Evolutionary conservation across 2,797 vertebrate genomes (phyloP), one percentile per base, ranked within the genome.

Genomic region (Geotrypetes seraphini): DNA sequence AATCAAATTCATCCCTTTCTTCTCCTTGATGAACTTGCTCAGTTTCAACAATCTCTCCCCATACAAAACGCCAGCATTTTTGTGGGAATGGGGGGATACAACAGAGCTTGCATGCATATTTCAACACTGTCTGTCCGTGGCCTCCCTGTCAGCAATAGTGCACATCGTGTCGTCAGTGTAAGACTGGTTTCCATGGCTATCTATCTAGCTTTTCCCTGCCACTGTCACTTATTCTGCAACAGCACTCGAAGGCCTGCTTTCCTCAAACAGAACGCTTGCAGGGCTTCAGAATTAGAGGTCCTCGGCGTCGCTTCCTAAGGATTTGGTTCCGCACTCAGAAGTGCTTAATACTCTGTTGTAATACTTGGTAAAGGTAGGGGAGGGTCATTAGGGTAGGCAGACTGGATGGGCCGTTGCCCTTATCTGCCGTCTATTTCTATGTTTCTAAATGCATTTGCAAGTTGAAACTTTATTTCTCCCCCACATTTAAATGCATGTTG

Each of bases 181-280:
- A 35, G 3, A 2, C 20, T 18, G 18, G 38, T 41, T 50, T 40
- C 60, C 33, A 35, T 34, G 41, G 21, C 22, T 55, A 11, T 46
- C 36, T 16, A 17, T 10, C 41, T 30, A 20, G 16, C 1, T 1
- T 17, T n/a, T 28, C 16, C 29, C 23, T 11, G 25, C 10, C 12
- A 19, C 15, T 20, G 17, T 26, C 25, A 23, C 24, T 26, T 23
- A 6, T 35, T 12, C 40, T 25, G 36, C 31, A 35, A 35, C 15
- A 27, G n/a, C 25, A n/a, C 17, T 30, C 16, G 45, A 30, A 21
- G 34, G 8, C 12, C 31, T 31, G 6, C 22, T 21, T 43, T 30
- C 17, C 22, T 39, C 23, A 17, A 15, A 38, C 1, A 20, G 20
- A 19, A 25, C 4, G 3, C 33, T 30, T 26, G 12, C 28, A 31